Evolutionary conservation across 2,113 vertebrate species (phyloP).

Genomic region (Empidonax alnorum): DNA sequence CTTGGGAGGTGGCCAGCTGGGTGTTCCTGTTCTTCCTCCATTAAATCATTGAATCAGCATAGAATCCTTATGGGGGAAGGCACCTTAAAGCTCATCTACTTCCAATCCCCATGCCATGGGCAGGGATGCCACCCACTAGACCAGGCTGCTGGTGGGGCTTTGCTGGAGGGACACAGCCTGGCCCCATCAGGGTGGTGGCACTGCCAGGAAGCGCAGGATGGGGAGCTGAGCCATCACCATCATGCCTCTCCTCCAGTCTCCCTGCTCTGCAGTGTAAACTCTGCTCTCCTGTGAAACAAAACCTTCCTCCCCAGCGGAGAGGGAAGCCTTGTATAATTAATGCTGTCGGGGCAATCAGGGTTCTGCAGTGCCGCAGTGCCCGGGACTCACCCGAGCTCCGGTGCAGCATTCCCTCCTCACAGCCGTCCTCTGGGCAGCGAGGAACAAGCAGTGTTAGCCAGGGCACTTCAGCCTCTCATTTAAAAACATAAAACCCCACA

Average conservation of each 20-base stretch:
- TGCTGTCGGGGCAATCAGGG: accelerated
- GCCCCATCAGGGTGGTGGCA: not conserved
- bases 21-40: not conserved
- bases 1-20: not conserved
- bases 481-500: not conserved
- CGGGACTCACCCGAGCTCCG: accelerated
- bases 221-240: not conserved
- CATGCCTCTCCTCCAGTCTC: not conserved
- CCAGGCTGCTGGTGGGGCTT: not conserved
- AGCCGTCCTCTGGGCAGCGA: accelerated
- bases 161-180: not conserved
- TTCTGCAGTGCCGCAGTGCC: not conserved
- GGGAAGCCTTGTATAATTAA: not conserved
- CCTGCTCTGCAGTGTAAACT: not conserved
- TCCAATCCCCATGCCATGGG: not conserved
- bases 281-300: not conserved
- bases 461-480: not conserved
- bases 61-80: not conserved
- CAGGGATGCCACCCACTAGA: not conserved
- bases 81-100: not conserved
- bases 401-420: not conserved
- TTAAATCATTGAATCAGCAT: not conserved
- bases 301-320: not conserved
- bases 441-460: not conserved
- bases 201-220: not conserved